Conservation (phyloP, 2,888 invertebrate species). For the Helleia helle region DNA sequence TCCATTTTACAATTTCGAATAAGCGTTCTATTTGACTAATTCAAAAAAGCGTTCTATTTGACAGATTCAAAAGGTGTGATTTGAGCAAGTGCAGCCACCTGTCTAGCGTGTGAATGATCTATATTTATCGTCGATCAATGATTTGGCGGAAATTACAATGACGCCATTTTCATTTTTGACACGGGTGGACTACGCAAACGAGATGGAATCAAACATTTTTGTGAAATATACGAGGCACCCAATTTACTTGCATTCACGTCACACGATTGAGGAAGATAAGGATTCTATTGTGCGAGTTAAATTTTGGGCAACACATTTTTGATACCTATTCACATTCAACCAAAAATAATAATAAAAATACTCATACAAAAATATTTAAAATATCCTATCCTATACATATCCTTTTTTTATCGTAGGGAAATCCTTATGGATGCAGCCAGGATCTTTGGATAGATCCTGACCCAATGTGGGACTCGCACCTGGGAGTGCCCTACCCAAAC, state of each 20-base stretch:
- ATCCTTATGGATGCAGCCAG: too few species aligned
- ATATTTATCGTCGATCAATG: conserved; percentile 57
- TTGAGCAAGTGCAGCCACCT: conserved; percentile 52
- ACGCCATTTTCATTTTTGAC: conserved; percentile 38
- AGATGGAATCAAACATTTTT: not conserved
- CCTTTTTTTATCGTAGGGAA: too few species aligned
- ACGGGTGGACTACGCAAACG: conserved; percentile 27
- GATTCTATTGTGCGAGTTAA: too few species aligned
- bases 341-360: too few species aligned
- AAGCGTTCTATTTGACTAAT: conserved; percentile 32
- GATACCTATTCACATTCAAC: too few species aligned
- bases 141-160: conserved; percentile 58
- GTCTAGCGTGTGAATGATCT: conserved; percentile 48
- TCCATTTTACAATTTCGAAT: conserved; percentile 31
- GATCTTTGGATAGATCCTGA: too few species aligned
- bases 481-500: too few species aligned
- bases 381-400: too few species aligned
- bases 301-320: too few species aligned
- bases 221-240: not conserved
- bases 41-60: conserved; percentile 29
- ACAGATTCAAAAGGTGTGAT: conserved; percentile 37
- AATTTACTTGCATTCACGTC: not conserved
- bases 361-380: too few species aligned
- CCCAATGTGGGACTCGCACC: too few species aligned
- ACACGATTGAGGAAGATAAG: not conserved